These are phyloP conservation scores for Heliconius ismenius DNA, from an alignment of 2,888 invertebrate species.

Conservation along the genomic window DNA sequence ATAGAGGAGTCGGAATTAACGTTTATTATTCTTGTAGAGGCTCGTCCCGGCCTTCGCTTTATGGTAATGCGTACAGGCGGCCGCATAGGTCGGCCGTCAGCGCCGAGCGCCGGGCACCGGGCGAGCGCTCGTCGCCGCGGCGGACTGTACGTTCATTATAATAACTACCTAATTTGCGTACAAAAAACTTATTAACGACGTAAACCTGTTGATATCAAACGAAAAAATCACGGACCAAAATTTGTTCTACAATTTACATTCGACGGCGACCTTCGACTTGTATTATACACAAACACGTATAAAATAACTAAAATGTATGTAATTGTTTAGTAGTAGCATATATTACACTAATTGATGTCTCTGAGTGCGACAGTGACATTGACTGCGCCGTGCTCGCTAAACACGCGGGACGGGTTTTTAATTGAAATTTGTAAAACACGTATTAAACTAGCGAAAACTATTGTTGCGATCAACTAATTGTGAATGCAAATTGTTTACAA, in stretches of 20 bases:
- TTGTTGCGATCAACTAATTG: not conserved
- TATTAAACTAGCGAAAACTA: not conserved
- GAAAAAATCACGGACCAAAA: conserved; percentile 26
- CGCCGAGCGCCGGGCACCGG: too few relatives aligned
- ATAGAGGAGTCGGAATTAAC: conserved; percentile 30
- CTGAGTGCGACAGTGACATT: not conserved
- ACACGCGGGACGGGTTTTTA: conserved; percentile 25
- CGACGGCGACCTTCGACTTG: conserved; percentile 1
- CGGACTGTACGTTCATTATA: conserved; percentile 39
- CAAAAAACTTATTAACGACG: conserved; percentile 43
- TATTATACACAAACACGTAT: not conserved
- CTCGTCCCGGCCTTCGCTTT: conserved; percentile 45
- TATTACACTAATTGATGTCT: not conserved
- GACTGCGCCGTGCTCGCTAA: conserved; percentile 11
- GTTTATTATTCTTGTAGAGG: conserved; percentile 42
- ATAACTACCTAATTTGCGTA: conserved; percentile 44
- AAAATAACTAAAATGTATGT: not conserved
- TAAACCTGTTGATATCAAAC: conserved; percentile 38
- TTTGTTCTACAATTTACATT: conserved; percentile 27
- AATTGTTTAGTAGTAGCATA: not conserved
- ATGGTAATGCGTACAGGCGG: conserved; percentile 42
- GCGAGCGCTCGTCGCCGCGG: too few relatives aligned
- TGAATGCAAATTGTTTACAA: not conserved
- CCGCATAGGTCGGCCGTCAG: conserved; percentile 20
- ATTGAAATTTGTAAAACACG: not conserved